Conservation (phyloP, 1,140 invertebrate species). For the Anastrepha obliqua region DNA sequence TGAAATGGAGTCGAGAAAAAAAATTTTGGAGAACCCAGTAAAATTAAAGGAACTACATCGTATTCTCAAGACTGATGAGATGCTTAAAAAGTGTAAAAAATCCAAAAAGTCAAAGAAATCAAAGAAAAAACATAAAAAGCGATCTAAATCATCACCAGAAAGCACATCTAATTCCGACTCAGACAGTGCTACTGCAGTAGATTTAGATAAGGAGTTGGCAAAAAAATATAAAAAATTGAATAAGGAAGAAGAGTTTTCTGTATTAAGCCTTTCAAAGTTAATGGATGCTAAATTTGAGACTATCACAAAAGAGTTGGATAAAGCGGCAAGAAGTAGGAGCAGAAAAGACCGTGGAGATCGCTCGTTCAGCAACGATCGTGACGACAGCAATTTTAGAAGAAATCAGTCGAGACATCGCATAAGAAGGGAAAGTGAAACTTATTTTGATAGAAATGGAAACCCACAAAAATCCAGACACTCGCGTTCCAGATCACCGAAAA, state of each 20-base stretch:
- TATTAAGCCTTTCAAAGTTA: slow-evolving; percentile 64
- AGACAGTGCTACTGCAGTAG: slow-evolving; percentile 74
- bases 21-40: slow-evolving; percentile 92
- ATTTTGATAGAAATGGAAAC: background rate
- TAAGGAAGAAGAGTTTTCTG: slow-evolving; percentile 48
- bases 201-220: slow-evolving; percentile 75
- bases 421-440: background rate
- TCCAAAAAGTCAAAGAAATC: slow-evolving; percentile 78
- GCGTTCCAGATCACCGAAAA: background rate
- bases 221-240: slow-evolving; percentile 73
- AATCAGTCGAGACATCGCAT: background rate
- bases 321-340: slow-evolving; percentile 60
- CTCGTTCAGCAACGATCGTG: slow-evolving; percentile 43
- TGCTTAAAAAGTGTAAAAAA: slow-evolving; percentile 75
- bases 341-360: slow-evolving; percentile 54
- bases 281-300: slow-evolving; percentile 69
- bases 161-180: slow-evolving; percentile 59
- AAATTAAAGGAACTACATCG: slow-evolving; percentile 89
- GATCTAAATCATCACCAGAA: slow-evolving; percentile 55
- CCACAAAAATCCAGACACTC: background rate
- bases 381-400: background rate
- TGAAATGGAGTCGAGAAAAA: slow-evolving; percentile 87
- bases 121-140: slow-evolving; percentile 71
- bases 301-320: slow-evolving; percentile 70
- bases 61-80: slow-evolving; percentile 80